Percentiles rank a stretch among this genome's conserved stretches.
Evolutionary conservation across 2,888 invertebrate species (phyloP).

Genomic region (Eutolmus rufibarbis): DNA sequence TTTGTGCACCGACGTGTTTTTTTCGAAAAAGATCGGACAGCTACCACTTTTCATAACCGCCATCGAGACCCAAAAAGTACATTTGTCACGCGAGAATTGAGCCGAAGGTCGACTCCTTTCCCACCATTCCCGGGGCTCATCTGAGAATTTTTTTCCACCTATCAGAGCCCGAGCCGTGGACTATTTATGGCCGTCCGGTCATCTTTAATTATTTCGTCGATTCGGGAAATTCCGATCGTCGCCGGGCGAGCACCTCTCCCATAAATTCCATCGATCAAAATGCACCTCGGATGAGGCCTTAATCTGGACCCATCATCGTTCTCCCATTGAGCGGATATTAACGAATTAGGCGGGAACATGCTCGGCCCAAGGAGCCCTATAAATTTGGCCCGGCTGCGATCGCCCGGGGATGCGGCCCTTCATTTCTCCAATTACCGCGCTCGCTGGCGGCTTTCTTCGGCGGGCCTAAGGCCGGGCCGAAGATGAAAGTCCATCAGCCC

Average conservation of each 20-base stretch:
- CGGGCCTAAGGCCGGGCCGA: not conserved
- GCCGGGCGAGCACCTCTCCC: not conserved
- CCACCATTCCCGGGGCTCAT: not conserved
- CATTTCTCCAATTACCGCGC: constrained; percentile 26
- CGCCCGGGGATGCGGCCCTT: not conserved
- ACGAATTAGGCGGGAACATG: not conserved
- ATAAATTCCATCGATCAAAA: constrained; percentile 32
- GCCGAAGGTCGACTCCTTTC: not conserved
- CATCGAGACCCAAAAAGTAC: not conserved
- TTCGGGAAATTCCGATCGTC: not conserved
- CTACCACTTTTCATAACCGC: not conserved
- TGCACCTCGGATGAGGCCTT: constrained; percentile 5
- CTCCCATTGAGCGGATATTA: not conserved
- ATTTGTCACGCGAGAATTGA: not conserved
- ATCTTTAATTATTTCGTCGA: not conserved
- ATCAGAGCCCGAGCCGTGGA: not conserved
- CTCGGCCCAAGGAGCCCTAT: not conserved
- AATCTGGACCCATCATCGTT: constrained; percentile 19
- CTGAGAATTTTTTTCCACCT: not conserved
- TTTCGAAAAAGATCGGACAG: not conserved
- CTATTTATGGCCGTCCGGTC: not conserved
- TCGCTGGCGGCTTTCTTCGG: not conserved
- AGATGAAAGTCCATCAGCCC: not conserved
- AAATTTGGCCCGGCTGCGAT: not conserved
- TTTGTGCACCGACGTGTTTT: not conserved